Percentiles rank a stretch among this genome's conserved stretches.
These are phyloP conservation scores for Chionoecetes opilio DNA, from an alignment of 1,140 invertebrate species.

Conservation along the genomic window DNA sequence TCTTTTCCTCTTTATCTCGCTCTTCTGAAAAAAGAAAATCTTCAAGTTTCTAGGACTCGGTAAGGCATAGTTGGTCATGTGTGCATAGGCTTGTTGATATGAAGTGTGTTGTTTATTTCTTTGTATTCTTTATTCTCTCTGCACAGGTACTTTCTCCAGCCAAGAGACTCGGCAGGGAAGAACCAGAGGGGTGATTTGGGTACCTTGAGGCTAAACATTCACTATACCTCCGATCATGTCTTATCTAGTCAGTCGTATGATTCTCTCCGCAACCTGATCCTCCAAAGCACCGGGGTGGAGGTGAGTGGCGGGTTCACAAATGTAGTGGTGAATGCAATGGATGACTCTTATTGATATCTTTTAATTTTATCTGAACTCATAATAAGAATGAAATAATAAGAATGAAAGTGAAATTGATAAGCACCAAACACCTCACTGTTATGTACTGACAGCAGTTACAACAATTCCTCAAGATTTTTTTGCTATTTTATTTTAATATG, in stretches of 20 bases:
- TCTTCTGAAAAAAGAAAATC: too few relatives aligned
- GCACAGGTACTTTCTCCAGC: conserved; percentile 92
- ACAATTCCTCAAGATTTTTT: too few relatives aligned
- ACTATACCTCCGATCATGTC: conserved; percentile 95
- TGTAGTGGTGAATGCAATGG: conserved; percentile 5
- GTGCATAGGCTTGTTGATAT: too few relatives aligned
- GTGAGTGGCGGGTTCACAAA: conserved; percentile 83
- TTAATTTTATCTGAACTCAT: too few relatives aligned
- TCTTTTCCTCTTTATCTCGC: too few relatives aligned
- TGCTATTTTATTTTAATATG: too few relatives aligned
- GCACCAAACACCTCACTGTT: too few relatives aligned
- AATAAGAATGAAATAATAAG: too few relatives aligned
- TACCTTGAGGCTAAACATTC: conserved; percentile 92
- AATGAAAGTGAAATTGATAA: too few relatives aligned
- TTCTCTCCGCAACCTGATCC: conserved; percentile 89
- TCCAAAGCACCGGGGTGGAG: conserved; percentile 89
- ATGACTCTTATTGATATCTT: neutral
- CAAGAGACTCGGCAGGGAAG: conserved; percentile 83
- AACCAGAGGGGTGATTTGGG: conserved; percentile 87
- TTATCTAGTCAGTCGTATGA: conserved; percentile 92
- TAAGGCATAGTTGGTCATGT: too few relatives aligned
- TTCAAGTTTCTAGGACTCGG: too few relatives aligned
- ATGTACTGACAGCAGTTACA: too few relatives aligned
- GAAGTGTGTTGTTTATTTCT: neutral
- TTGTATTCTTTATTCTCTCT: conserved; percentile 32